phyloP scores from a whole-genome alignment of 2,113 vertebrate genomes.

The Pelusios castaneus region DNA sequence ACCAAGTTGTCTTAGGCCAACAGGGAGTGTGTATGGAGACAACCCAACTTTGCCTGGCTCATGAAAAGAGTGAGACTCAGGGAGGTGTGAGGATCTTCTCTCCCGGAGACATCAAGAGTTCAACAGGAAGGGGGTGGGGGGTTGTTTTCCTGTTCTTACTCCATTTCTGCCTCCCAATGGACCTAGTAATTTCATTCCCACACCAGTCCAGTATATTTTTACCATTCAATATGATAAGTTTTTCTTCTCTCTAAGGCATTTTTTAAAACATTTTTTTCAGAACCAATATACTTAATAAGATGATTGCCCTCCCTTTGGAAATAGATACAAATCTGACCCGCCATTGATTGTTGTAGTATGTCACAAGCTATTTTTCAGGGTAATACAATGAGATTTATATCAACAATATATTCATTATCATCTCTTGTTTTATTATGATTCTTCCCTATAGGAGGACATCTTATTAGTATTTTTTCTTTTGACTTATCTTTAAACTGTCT shows the following conservation, averaged over 20 bases:
- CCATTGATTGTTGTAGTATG: background rate
- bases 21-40: background rate
- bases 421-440: background rate
- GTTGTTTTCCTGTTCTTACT: background rate
- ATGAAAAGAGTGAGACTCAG: background rate
- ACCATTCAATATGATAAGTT: background rate
- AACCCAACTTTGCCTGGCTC: background rate
- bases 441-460: background rate
- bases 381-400: background rate
- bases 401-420: background rate
- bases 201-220: background rate
- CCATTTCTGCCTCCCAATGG: background rate
- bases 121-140: rapidly evolving
- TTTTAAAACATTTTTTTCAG: background rate
- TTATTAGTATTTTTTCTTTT: background rate
- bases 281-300: background rate
- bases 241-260: background rate
- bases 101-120: background rate
- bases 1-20: background rate
- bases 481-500: background rate
- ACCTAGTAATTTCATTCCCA: background rate
- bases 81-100: background rate
- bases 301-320: background rate
- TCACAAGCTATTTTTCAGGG: background rate
- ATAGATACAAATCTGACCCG: background rate